Conservation (phyloP, 2,888 invertebrate species). For the Rutpela maculata region DNA sequence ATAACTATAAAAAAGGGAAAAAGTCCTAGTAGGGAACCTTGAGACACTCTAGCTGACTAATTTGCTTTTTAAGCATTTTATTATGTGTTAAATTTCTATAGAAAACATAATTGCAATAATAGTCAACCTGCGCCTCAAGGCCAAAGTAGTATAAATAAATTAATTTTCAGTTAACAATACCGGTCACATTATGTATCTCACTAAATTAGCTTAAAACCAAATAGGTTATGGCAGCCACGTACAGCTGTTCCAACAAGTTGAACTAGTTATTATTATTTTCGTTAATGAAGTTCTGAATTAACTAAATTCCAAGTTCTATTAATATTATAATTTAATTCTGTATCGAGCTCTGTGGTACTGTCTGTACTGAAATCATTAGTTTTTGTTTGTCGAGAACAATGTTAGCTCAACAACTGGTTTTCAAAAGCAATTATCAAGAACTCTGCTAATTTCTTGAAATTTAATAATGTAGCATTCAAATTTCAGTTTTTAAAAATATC, state of each 20-base stretch:
- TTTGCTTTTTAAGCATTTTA: too few species aligned
- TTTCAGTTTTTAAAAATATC: neutral
- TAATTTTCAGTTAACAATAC: neutral
- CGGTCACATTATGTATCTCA: neutral
- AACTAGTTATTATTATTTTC: neutral
- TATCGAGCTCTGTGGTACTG: neutral
- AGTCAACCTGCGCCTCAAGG: too few species aligned
- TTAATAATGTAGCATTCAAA: neutral
- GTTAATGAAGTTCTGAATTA: neutral
- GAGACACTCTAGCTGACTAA: too few species aligned
- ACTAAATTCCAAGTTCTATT: neutral
- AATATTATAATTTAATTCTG: neutral
- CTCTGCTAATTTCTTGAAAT: neutral
- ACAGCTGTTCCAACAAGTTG: neutral
- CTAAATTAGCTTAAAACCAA: neutral
- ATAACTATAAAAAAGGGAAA: too few species aligned
- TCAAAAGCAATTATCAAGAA: neutral
- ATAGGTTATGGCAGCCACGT: neutral
- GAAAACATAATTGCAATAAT: too few species aligned
- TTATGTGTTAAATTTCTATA: too few species aligned
- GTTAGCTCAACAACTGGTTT: neutral
- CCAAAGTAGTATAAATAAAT: too few species aligned
- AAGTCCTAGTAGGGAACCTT: too few species aligned
- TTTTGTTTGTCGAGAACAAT: slow-evolving; percentile 3
- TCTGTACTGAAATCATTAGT: neutral